Evolutionary conservation across 2,888 invertebrate genomes (phyloP), one percentile per base, ranked within the genome.

Genomic region (Corythucha ciliata): DNA sequence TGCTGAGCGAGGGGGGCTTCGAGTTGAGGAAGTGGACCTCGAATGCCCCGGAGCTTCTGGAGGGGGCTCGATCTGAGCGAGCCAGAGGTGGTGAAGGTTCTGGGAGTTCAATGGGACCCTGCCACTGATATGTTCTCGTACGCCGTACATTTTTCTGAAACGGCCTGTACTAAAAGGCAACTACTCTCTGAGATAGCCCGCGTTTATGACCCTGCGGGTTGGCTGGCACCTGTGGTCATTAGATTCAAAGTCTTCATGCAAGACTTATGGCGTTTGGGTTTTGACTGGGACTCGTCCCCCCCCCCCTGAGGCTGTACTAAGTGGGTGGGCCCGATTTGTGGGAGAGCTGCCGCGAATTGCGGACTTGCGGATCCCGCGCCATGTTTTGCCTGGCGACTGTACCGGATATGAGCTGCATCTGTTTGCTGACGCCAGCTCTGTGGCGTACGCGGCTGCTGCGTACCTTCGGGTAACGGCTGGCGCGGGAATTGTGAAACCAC

Each of bases 51-150:
- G 12, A 49, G 2, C 18, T 49, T 5, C n/a, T 49, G 4, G 7
- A 33, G 33, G 16, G 8, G 4, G 33, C 33, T 33, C 16, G 4
- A 7, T 5, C 33, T 33, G 8, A 3, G 8, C 16, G 18, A 7
- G 33, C 14, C 33, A 33, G 33, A 41, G 6, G 8, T 42, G 2
- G 24, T 55, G 25, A 59, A 56, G 25, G 48, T 59, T 7, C 32
- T 59, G 29, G 58, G 56, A 2, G 25, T 59, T 4, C 50, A 57
- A 27, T 58, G 59, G 59, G 41, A 52, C 22, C 26, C 56, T 4
- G 18, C 12, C 1, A 18, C 21, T 18, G 57, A 59, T 44, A n/a
- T 8, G n/a, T 53, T 58, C 8, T 46, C 50, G 8, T 56, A 55
- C 25, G 39, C 34, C n/a, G 32, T 50, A 16, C 26, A 47, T 24